Conservation (phyloP, 2,113 vertebrate genomes). For the Guaruba guarouba region DNA sequence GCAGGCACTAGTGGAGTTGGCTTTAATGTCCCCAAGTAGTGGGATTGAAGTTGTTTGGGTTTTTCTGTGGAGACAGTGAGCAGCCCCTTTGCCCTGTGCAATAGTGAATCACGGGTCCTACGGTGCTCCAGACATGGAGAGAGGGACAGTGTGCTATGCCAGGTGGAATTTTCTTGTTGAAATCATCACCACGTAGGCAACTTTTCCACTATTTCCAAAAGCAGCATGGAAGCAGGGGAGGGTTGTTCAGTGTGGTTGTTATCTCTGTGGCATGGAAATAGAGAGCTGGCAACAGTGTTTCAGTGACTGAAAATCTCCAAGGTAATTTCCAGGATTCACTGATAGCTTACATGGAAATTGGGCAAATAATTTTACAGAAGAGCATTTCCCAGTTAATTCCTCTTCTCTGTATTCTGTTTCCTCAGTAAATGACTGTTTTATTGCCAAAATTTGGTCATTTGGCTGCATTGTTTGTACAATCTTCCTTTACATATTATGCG, state of each 20-base stretch:
- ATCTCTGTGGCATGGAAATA: background rate
- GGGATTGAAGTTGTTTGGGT: too few relatives aligned
- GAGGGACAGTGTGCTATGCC: background rate
- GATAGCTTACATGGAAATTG: slow-evolving; percentile 22
- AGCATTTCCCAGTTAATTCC: slow-evolving; percentile 11
- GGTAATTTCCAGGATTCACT: slow-evolving; percentile 21
- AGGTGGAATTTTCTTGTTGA: background rate
- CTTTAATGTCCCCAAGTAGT: background rate
- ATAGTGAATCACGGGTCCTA: background rate
- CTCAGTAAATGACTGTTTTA: background rate
- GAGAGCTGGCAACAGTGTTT: background rate
- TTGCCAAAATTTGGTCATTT: background rate
- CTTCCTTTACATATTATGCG: background rate
- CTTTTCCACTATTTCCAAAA: background rate
- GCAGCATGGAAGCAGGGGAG: background rate
- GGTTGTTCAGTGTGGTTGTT: background rate
- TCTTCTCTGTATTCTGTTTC: background rate
- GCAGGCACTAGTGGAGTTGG: background rate
- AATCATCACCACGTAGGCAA: background rate
- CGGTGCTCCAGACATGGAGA: background rate
- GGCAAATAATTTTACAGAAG: slow-evolving; percentile 28
- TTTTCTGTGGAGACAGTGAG: background rate
- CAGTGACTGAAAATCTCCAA: slow-evolving; percentile 30
- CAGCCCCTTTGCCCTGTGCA: background rate
- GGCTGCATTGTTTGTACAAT: background rate